Evolutionary conservation across 2,113 vertebrate genomes (phyloP).

Genomic region (Panthera uncia): DNA sequence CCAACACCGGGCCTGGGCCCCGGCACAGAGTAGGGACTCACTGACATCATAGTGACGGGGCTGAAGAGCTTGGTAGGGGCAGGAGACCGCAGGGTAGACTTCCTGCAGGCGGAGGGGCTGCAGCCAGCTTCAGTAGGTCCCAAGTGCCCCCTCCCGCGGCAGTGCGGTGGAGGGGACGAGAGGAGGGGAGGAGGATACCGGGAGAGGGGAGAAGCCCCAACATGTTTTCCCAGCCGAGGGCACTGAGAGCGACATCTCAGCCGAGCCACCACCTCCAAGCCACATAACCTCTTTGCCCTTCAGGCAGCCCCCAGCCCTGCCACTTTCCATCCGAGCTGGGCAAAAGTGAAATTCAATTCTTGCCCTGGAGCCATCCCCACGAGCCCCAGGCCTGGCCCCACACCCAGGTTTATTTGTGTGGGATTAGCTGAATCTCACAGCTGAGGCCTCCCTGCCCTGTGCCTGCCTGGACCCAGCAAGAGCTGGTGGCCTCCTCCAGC

Average conservation of each 20-base stretch:
- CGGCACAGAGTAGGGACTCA: neutral
- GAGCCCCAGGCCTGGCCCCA: slow-evolving; percentile 60
- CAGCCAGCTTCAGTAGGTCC: neutral
- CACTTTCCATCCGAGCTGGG: slow-evolving; percentile 76
- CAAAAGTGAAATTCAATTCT: slow-evolving; percentile 82
- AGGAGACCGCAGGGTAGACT: neutral
- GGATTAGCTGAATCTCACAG: slow-evolving; percentile 32
- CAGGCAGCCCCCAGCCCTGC: slow-evolving; percentile 77
- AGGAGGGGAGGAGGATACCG: slow-evolving; percentile 63
- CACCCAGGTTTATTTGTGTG: slow-evolving; percentile 79
- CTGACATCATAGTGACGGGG: neutral
- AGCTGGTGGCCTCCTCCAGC: neutral
- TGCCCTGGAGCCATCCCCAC: slow-evolving; percentile 67
- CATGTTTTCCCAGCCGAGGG: slow-evolving; percentile 77
- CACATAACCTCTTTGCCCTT: slow-evolving; percentile 80
- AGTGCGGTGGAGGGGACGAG: neutral
- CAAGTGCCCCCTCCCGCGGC: neutral
- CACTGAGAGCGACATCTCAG: slow-evolving; percentile 69
- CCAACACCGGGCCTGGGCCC: neutral
- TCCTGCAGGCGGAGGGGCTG: neutral
- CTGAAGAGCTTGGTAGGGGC: neutral
- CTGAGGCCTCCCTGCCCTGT: neutral
- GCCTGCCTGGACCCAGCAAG: neutral
- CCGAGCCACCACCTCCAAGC: slow-evolving; percentile 82
- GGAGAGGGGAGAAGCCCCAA: slow-evolving; percentile 72